Conservation (phyloP, 2,888 invertebrate genomes). For the Dascillus cervinus region DNA sequence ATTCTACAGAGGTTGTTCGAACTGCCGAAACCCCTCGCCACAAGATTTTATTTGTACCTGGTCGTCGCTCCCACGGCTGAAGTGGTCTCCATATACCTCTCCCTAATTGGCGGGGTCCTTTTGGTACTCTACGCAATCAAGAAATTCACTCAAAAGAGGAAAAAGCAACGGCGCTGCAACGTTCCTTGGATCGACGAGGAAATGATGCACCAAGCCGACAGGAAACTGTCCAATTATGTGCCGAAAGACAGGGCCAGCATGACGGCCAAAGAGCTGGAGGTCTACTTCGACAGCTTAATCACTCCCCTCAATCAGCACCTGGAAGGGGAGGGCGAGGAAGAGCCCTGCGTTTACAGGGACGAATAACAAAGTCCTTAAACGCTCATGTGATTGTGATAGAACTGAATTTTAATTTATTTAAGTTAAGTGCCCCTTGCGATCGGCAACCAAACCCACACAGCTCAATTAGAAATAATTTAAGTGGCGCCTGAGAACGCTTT, state of each 20-base stretch:
- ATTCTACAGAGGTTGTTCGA: constrained; percentile 59
- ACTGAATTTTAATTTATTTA: too few relatives aligned
- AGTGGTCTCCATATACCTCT: constrained; percentile 47
- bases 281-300: constrained; percentile 27
- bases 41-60: constrained; percentile 64
- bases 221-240: constrained; percentile 26
- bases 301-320: constrained; percentile 21
- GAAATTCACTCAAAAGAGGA: constrained; percentile 25
- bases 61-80: constrained; percentile 62
- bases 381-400: too few relatives aligned
- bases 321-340: constrained; percentile 4
- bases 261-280: constrained; percentile 34
- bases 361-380: too few relatives aligned
- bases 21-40: constrained; percentile 54
- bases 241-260: constrained; percentile 27
- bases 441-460: too few relatives aligned
- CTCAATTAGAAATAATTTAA: too few relatives aligned
- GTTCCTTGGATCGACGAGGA: constrained; percentile 33
- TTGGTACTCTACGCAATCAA: constrained; percentile 47
- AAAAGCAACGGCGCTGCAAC: constrained; percentile 6
- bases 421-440: too few relatives aligned
- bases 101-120: constrained; percentile 45
- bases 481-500: too few relatives aligned
- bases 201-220: constrained; percentile 26
- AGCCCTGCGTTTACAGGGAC: too few relatives aligned